Conservation (phyloP, 2,888 invertebrate species). For the Chloroclystis v-ata region DNA sequence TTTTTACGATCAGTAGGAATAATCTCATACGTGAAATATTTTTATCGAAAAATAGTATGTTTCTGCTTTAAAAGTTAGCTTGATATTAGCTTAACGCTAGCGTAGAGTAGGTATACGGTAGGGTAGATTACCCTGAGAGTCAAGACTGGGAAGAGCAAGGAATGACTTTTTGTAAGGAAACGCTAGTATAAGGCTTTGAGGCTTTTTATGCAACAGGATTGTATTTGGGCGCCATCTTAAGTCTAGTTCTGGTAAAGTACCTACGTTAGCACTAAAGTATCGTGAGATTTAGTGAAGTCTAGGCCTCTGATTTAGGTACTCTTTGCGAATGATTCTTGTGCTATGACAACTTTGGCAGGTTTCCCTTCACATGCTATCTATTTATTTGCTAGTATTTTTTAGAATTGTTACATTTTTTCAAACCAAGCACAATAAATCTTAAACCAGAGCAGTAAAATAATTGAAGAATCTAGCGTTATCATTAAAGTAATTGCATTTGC, state of each 20-base stretch:
- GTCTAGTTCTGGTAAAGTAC: not conserved
- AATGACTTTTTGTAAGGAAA: conserved; percentile 22
- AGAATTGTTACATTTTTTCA: too few relatives aligned
- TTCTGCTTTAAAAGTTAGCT: not conserved
- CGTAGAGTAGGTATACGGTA: conserved; percentile 43
- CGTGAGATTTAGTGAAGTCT: too few relatives aligned
- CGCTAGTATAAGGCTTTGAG: conserved; percentile 19
- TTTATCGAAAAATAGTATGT: not conserved
- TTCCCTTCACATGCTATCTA: too few relatives aligned
- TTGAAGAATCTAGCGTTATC: too few relatives aligned
- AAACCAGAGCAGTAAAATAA: too few relatives aligned
- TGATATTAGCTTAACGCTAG: conserved; percentile 49
- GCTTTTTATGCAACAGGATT: not conserved
- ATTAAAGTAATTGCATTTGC: too few relatives aligned
- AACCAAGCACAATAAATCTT: too few relatives aligned
- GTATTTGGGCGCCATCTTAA: not conserved
- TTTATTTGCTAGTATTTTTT: too few relatives aligned
- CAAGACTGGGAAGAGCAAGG: conserved; percentile 51
- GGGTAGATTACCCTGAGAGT: conserved; percentile 38
- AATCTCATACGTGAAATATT: too few relatives aligned
- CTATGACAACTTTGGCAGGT: too few relatives aligned
- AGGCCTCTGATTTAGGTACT: too few relatives aligned
- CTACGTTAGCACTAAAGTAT: not conserved
- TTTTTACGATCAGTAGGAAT: not conserved
- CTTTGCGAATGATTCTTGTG: too few relatives aligned